Evolutionary conservation across 1,140 invertebrate species (phyloP).

Genomic region (Drosophila tani): DNA sequence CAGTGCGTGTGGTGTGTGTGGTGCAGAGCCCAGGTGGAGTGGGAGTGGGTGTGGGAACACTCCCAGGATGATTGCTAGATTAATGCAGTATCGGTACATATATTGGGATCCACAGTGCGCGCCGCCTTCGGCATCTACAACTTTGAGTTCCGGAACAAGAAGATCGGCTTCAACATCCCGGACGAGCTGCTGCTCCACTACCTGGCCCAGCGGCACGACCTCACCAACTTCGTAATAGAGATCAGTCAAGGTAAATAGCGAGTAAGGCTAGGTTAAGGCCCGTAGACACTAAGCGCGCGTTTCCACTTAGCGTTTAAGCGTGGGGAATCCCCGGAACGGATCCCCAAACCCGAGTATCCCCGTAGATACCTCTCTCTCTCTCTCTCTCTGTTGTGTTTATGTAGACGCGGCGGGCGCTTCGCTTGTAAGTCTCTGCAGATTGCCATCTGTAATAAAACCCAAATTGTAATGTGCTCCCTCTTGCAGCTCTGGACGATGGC

Average conservation of each 20-base stretch:
- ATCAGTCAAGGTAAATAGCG: conserved; percentile 81
- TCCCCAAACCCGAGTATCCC: conserved; percentile 25
- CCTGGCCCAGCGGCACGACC: conserved; percentile 79
- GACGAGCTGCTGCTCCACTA: conserved; percentile 80
- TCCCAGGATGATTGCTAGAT: not conserved
- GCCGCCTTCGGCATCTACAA: conserved; percentile 82
- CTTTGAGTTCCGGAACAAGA: conserved; percentile 83
- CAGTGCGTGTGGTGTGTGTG: not conserved
- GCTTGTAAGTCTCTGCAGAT: conserved; percentile 79
- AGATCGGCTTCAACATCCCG: conserved; percentile 82
- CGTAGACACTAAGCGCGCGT: conserved; percentile 53
- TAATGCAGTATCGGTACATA: conserved; percentile 1
- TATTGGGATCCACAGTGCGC: conserved; percentile 58
- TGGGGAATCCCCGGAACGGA: conserved; percentile 6
- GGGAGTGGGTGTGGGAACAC: not conserved
- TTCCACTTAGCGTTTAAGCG: conserved; percentile 67
- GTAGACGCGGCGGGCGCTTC: conserved; percentile 75
- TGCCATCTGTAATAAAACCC: conserved; percentile 78
- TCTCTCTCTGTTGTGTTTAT: conserved; percentile 48
- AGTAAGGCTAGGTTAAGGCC: conserved; percentile 3
- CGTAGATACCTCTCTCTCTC: conserved; percentile 22
- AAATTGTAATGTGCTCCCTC: conserved; percentile 78
- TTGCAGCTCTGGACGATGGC: conserved; percentile 75
- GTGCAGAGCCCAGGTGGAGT: conserved; percentile 1
- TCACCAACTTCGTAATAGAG: conserved; percentile 84